Conservation (phyloP, 2,888 invertebrate species). For the Epirrita christyi region DNA sequence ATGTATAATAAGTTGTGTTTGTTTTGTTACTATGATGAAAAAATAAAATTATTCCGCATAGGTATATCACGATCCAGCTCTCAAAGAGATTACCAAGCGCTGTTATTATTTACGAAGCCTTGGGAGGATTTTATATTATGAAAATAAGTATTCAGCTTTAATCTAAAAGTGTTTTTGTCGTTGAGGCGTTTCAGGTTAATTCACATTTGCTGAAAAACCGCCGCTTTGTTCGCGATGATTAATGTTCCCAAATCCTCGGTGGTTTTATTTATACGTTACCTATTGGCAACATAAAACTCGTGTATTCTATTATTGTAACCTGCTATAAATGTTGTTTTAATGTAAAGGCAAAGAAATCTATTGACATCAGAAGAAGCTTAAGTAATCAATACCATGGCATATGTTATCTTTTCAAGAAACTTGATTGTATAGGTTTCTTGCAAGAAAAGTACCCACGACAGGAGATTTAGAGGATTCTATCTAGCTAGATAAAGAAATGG, state of each 20-base stretch:
- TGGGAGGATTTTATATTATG: conserved; percentile 1
- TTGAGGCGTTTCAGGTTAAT: conserved; percentile 10
- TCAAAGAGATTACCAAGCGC: conserved; percentile 12
- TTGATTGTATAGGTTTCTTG: too few relatives aligned
- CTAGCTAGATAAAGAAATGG: too few relatives aligned
- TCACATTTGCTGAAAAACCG: conserved; percentile 4
- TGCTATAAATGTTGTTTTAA: neutral
- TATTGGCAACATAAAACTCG: neutral
- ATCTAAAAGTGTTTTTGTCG: conserved; percentile 13
- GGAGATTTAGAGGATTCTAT: too few relatives aligned
- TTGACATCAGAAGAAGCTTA: neutral
- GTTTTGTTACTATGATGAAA: neutral
- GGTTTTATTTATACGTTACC: conserved; percentile 2
- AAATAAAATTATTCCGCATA: conserved; percentile 2
- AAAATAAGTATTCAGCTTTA: conserved; percentile 13
- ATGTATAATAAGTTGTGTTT: too few relatives aligned
- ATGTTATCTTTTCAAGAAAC: too few relatives aligned
- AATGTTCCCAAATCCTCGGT: conserved; percentile 12
- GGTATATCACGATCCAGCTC: conserved; percentile 2
- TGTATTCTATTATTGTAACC: neutral
- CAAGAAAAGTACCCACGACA: too few relatives aligned
- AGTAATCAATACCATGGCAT: too few relatives aligned
- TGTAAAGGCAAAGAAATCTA: neutral
- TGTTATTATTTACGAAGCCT: conserved; percentile 11
- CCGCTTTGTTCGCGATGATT: conserved; percentile 15